These are phyloP conservation scores for Myripristis murdjan DNA, from an alignment of 2,797 vertebrate species.

Conservation along the genomic window DNA sequence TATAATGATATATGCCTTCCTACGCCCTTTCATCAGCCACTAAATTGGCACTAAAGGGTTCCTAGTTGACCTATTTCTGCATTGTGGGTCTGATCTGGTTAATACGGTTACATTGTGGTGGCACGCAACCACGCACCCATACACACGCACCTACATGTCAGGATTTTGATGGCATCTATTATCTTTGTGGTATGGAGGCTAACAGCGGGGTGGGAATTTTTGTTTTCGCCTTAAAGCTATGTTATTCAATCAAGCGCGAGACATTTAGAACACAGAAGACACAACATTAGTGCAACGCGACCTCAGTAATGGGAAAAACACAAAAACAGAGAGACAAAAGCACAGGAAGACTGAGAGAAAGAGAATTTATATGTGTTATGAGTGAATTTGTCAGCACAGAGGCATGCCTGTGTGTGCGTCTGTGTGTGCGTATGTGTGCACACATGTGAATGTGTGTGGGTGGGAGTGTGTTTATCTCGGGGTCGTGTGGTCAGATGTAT, in stretches of 20 bases:
- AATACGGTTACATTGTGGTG: slow-evolving; percentile 73
- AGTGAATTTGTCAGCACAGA: too few relatives aligned
- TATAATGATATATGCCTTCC: slow-evolving; percentile 78
- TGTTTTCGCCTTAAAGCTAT: slow-evolving; percentile 42
- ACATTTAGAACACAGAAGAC: slow-evolving; percentile 7
- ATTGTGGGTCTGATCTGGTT: slow-evolving; percentile 75
- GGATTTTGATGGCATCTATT: slow-evolving; percentile 68
- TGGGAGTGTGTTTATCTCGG: slow-evolving; percentile 23
- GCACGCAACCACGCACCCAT: slow-evolving; percentile 75
- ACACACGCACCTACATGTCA: slow-evolving; percentile 62
- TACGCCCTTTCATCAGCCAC: slow-evolving; percentile 79
- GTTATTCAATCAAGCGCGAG: slow-evolving; percentile 52
- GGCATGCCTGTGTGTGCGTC: slow-evolving; percentile 1
- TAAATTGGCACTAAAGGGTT: slow-evolving; percentile 81
- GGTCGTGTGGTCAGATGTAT: slow-evolving; percentile 69
- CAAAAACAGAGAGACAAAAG: not conserved
- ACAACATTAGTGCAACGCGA: not conserved
- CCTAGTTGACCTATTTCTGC: slow-evolving; percentile 82
- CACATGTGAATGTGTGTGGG: not conserved
- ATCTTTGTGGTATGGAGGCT: slow-evolving; percentile 35
- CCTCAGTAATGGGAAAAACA: slow-evolving; percentile 18
- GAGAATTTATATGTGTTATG: not conserved
- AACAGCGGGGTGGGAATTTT: slow-evolving; percentile 45
- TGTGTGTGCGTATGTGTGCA: slow-evolving; percentile 12
- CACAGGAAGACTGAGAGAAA: slow-evolving; percentile 4